Evolutionary conservation across 1,140 invertebrate genomes (phyloP).

Genomic region (Zaprionus davidi): DNA sequence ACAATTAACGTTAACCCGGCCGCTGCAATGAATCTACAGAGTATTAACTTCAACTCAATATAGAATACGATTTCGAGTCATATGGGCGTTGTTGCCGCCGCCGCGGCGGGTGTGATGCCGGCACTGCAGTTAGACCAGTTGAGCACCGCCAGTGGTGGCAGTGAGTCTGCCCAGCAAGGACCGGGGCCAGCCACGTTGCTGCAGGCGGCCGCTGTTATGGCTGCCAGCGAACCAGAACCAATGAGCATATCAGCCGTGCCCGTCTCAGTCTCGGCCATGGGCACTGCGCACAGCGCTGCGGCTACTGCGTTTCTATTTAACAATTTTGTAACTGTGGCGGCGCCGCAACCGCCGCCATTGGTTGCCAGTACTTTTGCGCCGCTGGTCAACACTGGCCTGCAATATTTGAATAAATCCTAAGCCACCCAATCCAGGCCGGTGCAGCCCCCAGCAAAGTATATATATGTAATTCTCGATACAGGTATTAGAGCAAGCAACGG

Average conservation of each 20-base stretch:
- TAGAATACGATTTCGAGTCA: constrained; percentile 85
- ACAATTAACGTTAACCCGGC: constrained; percentile 83
- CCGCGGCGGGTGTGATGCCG: constrained; percentile 36
- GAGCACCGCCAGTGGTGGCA: constrained; percentile 22
- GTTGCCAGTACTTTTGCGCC: constrained; percentile 50
- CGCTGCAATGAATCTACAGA: constrained; percentile 88
- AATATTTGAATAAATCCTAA: constrained; percentile 72
- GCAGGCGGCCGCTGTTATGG: constrained; percentile 73
- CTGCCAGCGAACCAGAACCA: constrained; percentile 62
- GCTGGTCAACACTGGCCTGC: constrained; percentile 62
- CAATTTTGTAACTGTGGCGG: constrained; percentile 75
- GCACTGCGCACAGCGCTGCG: constrained; percentile 65
- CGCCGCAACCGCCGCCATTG: constrained; percentile 46
- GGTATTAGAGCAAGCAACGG: constrained; percentile 75
- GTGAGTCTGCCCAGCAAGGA: constrained; percentile 38
- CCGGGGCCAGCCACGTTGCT: constrained; percentile 60
- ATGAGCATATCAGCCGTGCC: constrained; percentile 78
- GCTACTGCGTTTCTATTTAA: constrained; percentile 70
- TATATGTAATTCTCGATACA: constrained; percentile 57
- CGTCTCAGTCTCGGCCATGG: constrained; percentile 59
- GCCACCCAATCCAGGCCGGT: constrained; percentile 1
- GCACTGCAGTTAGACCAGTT: constrained; percentile 46
- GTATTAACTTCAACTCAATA: constrained; percentile 90
- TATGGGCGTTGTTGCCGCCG: constrained; percentile 54
- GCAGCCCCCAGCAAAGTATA: constrained; percentile 28